Base-by-base conservation (phyloP, 2,888 invertebrate species). In the Folsomia manolachei region DNA sequence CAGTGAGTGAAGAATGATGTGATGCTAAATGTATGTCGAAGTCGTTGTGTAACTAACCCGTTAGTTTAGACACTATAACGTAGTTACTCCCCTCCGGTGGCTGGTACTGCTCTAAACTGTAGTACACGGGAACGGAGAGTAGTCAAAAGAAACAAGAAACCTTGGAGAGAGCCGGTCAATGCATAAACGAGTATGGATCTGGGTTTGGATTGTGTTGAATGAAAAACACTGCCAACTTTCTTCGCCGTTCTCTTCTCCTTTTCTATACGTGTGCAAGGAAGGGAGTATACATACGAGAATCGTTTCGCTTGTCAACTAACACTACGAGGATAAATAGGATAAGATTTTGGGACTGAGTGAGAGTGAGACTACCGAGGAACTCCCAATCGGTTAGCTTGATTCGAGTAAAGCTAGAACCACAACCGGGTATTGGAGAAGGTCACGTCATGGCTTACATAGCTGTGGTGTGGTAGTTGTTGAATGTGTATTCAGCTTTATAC, bases 271-370 rank as follows among this genome's bases (percentile, higher is more conserved):
- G 18, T 11, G 11, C 11, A 52, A 11, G 52, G 11, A 52, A 11
- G 52, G 11, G 52, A 14, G 60, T 60, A 23, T 60, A 60, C 60
- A 60, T 60, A n/a, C n/a, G n/a, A n/a, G n/a, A n/a, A n/a, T n/a
- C n/a, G n/a, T n/a, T n/a, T n/a, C n/a, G n/a, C n/a, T n/a, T n/a
- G n/a, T n/a, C n/a, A n/a, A n/a, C n/a, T n/a, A n/a, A n/a, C n/a
- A n/a, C n/a, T n/a, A n/a, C n/a, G n/a, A n/a, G n/a, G n/a, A n/a
- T n/a, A n/a, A n/a, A n/a, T n/a, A n/a, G n/a, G n/a, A n/a, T n/a
- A n/a, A n/a, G n/a, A n/a, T n/a, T n/a, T n/a, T n/a, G n/a, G n/a
- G n/a, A n/a, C n/a, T n/a, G n/a, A n/a, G n/a, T n/a, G n/a, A n/a
- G n/a, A n/a, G n/a, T n/a, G n/a, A n/a, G n/a, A n/a, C n/a, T n/a